These are phyloP conservation scores for Eretmocerus hayati DNA, from an alignment of 2,888 invertebrate genomes.

Conservation along the genomic window DNA sequence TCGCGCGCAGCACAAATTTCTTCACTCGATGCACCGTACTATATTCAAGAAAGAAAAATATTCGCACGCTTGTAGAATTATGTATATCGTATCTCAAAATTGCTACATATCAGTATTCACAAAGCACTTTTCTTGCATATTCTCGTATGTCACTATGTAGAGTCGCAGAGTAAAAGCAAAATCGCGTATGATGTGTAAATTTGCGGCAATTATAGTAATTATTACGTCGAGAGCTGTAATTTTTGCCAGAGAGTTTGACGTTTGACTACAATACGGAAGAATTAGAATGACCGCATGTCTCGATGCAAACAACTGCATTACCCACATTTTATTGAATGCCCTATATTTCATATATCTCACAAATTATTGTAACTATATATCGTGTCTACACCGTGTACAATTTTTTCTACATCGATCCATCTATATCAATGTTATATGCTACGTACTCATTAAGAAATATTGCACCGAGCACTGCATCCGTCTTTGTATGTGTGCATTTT, in stretches of 20 bases:
- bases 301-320: conserved; percentile 43
- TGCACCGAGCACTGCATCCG: conserved; percentile 48
- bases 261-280: conserved; percentile 40
- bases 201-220: too few relatives aligned
- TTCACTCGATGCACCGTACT: too few relatives aligned
- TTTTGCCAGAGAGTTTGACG: background rate
- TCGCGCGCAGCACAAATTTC: too few relatives aligned
- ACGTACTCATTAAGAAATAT: conserved; percentile 46
- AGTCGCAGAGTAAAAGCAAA: too few relatives aligned
- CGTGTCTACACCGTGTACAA: conserved; percentile 44
- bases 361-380: conserved; percentile 27
- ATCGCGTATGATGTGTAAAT: too few relatives aligned
- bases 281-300: conserved; percentile 47
- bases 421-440: conserved; percentile 44
- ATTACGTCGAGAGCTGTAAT: too few relatives aligned
- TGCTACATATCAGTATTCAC: too few relatives aligned
- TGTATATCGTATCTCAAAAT: too few relatives aligned
- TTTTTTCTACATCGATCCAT: conserved; percentile 47
- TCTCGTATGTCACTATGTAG: too few relatives aligned
- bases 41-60: too few relatives aligned
- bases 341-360: conserved; percentile 35
- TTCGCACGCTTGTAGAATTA: too few relatives aligned
- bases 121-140: too few relatives aligned
- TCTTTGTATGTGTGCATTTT: conserved; percentile 47
- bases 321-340: conserved; percentile 47